A percentile compares a stretch with the other conserved stretches of the same genome.
Conservation (phyloP, 2,113 vertebrate genomes). For the Laticauda colubrina region DNA sequence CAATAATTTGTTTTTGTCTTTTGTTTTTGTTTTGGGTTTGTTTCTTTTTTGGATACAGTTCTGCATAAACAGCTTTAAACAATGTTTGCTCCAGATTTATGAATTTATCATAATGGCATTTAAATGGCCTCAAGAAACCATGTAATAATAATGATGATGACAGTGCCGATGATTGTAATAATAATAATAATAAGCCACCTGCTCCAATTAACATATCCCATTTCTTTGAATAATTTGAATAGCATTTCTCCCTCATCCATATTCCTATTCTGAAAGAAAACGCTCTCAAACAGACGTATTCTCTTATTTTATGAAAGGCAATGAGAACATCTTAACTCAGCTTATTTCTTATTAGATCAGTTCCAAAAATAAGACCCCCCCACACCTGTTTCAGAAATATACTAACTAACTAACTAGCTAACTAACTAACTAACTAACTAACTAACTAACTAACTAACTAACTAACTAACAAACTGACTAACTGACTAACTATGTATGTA, state of each 20-base stretch:
- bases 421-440: too few relatives aligned
- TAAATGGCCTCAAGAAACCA: constrained; percentile 39
- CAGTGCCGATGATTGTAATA: neutral
- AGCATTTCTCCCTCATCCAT: neutral
- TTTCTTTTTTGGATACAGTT: constrained; percentile 28
- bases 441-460: too few relatives aligned
- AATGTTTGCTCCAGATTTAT: constrained; percentile 39
- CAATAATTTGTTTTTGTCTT: constrained; percentile 36
- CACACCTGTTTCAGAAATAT: neutral
- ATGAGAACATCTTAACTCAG: neutral
- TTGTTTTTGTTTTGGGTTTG: constrained; percentile 18
- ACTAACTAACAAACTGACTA: too few relatives aligned
- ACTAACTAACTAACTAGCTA: too few relatives aligned
- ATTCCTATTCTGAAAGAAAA: constrained; percentile 1
- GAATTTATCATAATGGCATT: constrained; percentile 38
- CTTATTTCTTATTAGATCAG: constrained; percentile 10
- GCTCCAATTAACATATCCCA: constrained; percentile 41
- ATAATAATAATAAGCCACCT: constrained; percentile 26
- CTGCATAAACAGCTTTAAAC: constrained; percentile 48
- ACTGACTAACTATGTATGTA: too few relatives aligned
- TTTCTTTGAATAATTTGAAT: constrained; percentile 19
- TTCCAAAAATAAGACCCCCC: neutral
- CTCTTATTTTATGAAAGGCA: neutral
- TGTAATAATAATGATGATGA: constrained; percentile 34
- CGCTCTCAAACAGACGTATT: neutral